Conservation (phyloP, 1,140 invertebrate species). For the Wasmannia auropunctata region DNA sequence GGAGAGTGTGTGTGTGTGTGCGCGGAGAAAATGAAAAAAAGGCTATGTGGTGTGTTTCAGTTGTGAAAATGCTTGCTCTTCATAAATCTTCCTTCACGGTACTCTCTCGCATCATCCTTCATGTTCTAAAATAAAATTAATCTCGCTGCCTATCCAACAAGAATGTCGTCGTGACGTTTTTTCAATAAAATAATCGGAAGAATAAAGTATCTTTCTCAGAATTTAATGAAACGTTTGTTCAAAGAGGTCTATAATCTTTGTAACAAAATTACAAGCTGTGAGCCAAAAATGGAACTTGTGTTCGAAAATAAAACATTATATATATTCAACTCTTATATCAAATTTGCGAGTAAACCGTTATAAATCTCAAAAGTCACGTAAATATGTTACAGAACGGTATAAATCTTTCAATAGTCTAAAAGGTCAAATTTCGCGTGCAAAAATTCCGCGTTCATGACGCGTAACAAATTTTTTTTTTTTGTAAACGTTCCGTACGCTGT, state of each 20-base stretch:
- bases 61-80: conserved; percentile 58
- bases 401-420: conserved; percentile 11
- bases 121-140: conserved; percentile 59
- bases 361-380: neutral
- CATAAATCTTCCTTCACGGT: conserved; percentile 57
- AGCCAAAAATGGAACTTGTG: neutral
- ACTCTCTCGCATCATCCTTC: conserved; percentile 54
- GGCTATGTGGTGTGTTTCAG: conserved; percentile 45
- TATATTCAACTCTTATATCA: neutral
- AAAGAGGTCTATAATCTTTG: neutral
- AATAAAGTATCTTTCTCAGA: neutral
- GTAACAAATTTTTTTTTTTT: conserved; percentile 9
- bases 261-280: neutral
- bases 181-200: conserved; percentile 48
- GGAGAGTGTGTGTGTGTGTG: no score
- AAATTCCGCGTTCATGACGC: conserved; percentile 7
- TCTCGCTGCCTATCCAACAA: conserved; percentile 48
- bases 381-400: neutral
- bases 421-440: conserved; percentile 2
- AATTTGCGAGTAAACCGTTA: neutral
- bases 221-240: conserved; percentile 6
- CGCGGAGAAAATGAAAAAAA: conserved; percentile 36
- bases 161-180: conserved; percentile 39
- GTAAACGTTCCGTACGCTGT: neutral
- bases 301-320: neutral